Evolutionary conservation across 2,113 vertebrate species (phyloP).

Genomic region (Glaucomys volans): DNA sequence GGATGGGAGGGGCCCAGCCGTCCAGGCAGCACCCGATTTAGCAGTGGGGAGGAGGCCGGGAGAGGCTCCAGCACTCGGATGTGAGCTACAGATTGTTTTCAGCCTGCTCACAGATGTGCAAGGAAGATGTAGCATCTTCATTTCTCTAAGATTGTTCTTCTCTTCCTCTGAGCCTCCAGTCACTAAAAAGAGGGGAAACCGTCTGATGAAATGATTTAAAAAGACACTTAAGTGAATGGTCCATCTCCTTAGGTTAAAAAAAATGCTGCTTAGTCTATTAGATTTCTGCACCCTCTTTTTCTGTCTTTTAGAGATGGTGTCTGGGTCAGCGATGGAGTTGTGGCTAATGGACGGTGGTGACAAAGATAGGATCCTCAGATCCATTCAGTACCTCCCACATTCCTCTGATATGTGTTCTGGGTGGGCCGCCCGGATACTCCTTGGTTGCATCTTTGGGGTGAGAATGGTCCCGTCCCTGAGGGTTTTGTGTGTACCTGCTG

Average conservation of each 20-base stretch:
- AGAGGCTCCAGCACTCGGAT: neutral
- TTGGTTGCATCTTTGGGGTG: neutral
- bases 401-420: neutral
- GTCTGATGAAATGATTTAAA: neutral
- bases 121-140: slow-evolving; percentile 41
- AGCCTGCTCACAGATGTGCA: slow-evolving; percentile 72
- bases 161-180: neutral
- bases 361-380: neutral
- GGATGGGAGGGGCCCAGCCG: slow-evolving; percentile 64
- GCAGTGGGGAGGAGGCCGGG: slow-evolving; percentile 63
- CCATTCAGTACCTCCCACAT: neutral
- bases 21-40: slow-evolving; percentile 69
- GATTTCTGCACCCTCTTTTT: neutral
- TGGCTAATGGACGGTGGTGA: neutral
- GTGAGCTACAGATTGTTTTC: slow-evolving; percentile 60
- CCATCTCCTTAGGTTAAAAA: neutral
- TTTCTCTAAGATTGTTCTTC: slow-evolving; percentile 54
- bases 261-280: neutral
- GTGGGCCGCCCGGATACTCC: neutral
- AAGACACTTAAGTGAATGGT: neutral
- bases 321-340: neutral
- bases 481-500: neutral
- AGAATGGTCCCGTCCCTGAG: neutral
- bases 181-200: neutral
- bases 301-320: neutral